Evolutionary conservation across 2,113 vertebrate genomes (phyloP).

Genomic region (Hyaena hyaena): DNA sequence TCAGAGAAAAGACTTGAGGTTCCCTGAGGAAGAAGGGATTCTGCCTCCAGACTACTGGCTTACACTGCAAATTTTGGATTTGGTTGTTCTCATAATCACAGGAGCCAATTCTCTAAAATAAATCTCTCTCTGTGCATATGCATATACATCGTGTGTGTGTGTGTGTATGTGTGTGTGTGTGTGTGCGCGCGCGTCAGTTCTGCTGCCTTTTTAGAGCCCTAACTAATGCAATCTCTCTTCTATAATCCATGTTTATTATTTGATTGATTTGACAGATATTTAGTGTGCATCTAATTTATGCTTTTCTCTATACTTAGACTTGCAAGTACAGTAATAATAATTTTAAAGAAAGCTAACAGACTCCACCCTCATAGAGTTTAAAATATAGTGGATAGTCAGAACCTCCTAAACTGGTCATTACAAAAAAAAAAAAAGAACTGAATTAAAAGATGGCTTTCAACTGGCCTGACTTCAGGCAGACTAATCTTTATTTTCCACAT

Average conservation of each 20-base stretch:
- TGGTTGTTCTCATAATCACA: background rate
- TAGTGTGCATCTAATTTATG: background rate
- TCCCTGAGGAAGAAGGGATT: background rate
- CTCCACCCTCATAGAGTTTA: background rate
- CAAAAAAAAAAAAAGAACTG: background rate
- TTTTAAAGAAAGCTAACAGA: background rate
- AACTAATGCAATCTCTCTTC: background rate
- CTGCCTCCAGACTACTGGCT: background rate
- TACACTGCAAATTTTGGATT: background rate
- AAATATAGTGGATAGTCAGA: background rate
- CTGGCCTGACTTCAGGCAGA: background rate
- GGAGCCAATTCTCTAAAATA: background rate
- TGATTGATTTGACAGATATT: background rate
- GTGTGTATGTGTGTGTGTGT: background rate
- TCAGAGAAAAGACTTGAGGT: background rate
- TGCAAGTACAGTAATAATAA: background rate
- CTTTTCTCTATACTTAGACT: background rate
- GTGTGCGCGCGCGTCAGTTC: background rate
- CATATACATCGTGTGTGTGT: background rate
- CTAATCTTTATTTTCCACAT: background rate
- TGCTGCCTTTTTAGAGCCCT: background rate
- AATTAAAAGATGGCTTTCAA: background rate
- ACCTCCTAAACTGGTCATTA: background rate
- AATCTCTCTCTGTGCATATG: background rate
- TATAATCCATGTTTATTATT: background rate